Conservation (phyloP, 1,140 invertebrate genomes). For the Macrocentrus cingulum region DNA sequence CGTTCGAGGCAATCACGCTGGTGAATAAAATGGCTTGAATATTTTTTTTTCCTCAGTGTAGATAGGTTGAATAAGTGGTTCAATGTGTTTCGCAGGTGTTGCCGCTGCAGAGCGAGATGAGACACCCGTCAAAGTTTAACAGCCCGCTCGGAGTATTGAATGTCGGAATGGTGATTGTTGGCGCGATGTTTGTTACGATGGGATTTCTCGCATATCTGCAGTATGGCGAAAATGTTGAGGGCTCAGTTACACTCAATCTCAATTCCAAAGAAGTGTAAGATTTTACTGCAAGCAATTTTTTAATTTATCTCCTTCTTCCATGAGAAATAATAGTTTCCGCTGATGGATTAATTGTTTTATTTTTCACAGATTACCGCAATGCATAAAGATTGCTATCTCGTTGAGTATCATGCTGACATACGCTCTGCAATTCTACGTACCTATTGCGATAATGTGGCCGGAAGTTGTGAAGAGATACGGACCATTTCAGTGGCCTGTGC, state of each 20-base stretch:
- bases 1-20: constrained; percentile 79
- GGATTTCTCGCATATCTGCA: constrained; percentile 85
- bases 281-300: too few relatives aligned
- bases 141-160: constrained; percentile 80
- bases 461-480: constrained; percentile 54
- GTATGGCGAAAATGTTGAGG: constrained; percentile 71
- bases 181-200: constrained; percentile 72
- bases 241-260: constrained; percentile 76
- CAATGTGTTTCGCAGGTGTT: constrained; percentile 66
- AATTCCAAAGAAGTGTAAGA: constrained; percentile 64
- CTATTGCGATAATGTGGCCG: constrained; percentile 69
- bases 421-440: constrained; percentile 86
- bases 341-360: too few relatives aligned
- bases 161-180: constrained; percentile 79
- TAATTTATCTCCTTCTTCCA: too few relatives aligned
- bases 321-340: too few relatives aligned
- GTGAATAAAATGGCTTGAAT: too few relatives aligned
- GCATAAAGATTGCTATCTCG: constrained; percentile 69
- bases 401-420: constrained; percentile 77
- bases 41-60: too few relatives aligned
- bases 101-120: constrained; percentile 89
- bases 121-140: constrained; percentile 73
- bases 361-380: constrained; percentile 61
- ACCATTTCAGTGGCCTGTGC: constrained; percentile 59
- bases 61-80: not conserved